These are phyloP conservation scores for Montipora efflorescens DNA, from an alignment of 64 coral and sea anemone genomes.

Conservation along the genomic window DNA sequence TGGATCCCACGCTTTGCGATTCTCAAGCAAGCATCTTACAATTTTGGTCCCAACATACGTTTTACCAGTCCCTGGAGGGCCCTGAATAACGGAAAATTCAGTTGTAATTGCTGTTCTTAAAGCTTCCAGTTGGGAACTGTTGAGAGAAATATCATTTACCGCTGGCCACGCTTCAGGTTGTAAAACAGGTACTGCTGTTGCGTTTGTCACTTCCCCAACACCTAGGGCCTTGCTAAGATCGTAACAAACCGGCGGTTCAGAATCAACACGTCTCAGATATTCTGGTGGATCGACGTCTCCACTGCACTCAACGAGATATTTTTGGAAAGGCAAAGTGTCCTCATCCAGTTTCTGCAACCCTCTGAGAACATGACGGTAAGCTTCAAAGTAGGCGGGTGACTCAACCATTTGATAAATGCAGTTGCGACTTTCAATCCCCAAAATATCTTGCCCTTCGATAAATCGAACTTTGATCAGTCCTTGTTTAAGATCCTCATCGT, in stretches of 20 bases:
- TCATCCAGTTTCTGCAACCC: constrained; percentile 62
- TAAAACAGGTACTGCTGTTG: constrained; percentile 58
- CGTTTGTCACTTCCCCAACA: not conserved
- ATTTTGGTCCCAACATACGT: constrained; percentile 90
- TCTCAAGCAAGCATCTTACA: constrained; percentile 54
- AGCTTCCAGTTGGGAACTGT: constrained; percentile 83
- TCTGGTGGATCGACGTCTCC: constrained; percentile 49
- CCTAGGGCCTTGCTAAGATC: constrained; percentile 50
- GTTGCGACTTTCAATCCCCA: constrained; percentile 39
- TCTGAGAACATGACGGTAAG: constrained; percentile 75
- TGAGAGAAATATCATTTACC: constrained; percentile 45
- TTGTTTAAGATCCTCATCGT: constrained; percentile 13
- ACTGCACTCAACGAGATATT: constrained; percentile 27
- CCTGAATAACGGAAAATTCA: constrained; percentile 93
- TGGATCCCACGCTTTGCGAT: constrained; percentile 50
- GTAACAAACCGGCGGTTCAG: constrained; percentile 15
- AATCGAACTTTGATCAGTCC: constrained; percentile 26
- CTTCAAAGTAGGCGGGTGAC: constrained; percentile 72
- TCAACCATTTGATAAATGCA: constrained; percentile 53
- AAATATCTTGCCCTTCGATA: constrained; percentile 23
- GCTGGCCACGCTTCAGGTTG: constrained; percentile 56
- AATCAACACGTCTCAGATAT: constrained; percentile 29
- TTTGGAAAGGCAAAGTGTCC: constrained; percentile 49
- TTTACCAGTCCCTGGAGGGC: constrained; percentile 95
- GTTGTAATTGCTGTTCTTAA: constrained; percentile 88